phyloP scores from a whole-genome alignment of 1,140 invertebrate species.

The Philotrypesis tridentata region DNA sequence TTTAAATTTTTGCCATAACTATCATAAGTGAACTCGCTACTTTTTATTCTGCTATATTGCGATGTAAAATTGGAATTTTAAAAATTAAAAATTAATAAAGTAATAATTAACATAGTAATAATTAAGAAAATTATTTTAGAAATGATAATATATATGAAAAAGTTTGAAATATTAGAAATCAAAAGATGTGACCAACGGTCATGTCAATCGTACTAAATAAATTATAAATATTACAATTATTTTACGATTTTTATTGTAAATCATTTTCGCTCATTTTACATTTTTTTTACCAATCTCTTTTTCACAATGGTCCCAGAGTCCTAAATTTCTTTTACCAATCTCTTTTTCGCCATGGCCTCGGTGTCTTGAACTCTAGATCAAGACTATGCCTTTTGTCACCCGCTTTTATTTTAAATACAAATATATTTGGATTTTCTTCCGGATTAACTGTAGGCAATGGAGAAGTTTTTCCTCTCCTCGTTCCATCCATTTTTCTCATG shows the following conservation, averaged over 20 bases:
- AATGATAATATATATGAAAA: no score
- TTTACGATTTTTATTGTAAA: background rate
- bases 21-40: no score
- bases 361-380: constrained; percentile 63
- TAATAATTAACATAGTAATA: no score
- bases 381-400: constrained; percentile 59
- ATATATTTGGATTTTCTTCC: constrained; percentile 69
- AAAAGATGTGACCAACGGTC: no score
- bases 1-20: no score
- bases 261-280: constrained; percentile 17
- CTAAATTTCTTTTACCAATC: constrained; percentile 55
- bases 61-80: no score
- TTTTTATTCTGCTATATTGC: no score
- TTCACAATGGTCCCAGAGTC: constrained; percentile 63
- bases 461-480: background rate
- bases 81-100: background rate
- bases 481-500: background rate
- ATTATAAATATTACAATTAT: no score
- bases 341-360: constrained; percentile 61
- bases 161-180: no score
- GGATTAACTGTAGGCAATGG: constrained; percentile 39
- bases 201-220: no score
- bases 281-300: background rate
- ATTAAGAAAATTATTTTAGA: no score
- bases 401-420: constrained; percentile 60